A percentile compares a stretch with the other conserved stretches of the same genome.
These are phyloP conservation scores for Athrips mouffetella DNA, from an alignment of 2,888 invertebrate genomes.

Conservation along the genomic window DNA sequence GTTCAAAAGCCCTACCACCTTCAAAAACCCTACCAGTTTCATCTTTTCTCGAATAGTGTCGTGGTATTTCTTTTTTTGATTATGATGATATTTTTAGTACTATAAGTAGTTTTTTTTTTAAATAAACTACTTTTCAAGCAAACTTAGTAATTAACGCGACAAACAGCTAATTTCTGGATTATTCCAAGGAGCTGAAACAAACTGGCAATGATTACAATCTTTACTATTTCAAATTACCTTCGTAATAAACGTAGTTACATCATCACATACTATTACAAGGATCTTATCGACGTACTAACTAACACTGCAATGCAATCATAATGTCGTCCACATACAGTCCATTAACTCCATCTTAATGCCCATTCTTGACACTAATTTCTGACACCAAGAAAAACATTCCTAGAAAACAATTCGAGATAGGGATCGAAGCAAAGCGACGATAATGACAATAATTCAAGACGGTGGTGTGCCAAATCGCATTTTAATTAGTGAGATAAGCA, in stretches of 20 bases:
- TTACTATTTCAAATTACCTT: constrained; percentile 18
- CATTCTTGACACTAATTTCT: constrained; percentile 43
- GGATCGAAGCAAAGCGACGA: constrained; percentile 59
- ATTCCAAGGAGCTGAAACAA: no score
- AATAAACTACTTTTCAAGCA: no score
- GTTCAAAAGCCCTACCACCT: no score
- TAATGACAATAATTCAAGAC: constrained; percentile 34
- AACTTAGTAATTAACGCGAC: no score
- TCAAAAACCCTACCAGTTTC: no score
- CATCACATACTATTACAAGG: not conserved
- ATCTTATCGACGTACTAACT: not conserved
- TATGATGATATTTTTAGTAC: no score
- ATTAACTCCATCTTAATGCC: constrained; percentile 17
- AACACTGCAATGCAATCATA: not conserved
- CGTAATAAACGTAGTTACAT: not conserved
- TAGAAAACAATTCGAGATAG: constrained; percentile 53
- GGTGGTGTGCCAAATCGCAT: constrained; percentile 67
- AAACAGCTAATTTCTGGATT: no score
- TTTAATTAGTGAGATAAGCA: constrained; percentile 73
- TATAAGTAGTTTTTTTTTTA: no score
- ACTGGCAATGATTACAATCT: not conserved
- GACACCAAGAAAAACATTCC: constrained; percentile 31
- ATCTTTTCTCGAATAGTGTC: no score
- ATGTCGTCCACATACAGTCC: not conserved
- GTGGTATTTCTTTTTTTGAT: no score